Evolutionary conservation across 2,113 vertebrate genomes (phyloP).

Genomic region (Sturnira hondurensis): DNA sequence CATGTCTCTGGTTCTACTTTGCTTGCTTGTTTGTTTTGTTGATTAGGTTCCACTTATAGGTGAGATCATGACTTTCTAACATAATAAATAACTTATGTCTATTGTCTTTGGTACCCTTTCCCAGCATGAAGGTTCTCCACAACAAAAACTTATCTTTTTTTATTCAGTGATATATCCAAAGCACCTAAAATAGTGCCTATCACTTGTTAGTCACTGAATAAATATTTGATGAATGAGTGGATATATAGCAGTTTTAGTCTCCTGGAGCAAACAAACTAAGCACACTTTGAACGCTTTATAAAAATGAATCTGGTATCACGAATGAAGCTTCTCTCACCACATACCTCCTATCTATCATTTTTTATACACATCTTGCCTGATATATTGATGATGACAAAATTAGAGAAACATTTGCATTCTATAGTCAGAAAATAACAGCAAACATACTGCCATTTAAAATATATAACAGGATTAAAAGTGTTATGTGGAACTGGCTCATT

Average conservation of each 20-base stretch:
- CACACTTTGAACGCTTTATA: slow-evolving; percentile 9
- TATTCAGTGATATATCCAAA: neutral
- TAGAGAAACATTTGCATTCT: slow-evolving; percentile 7
- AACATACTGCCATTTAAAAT: neutral
- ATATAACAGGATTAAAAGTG: slow-evolving; percentile 16
- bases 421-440: slow-evolving; percentile 25
- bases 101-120: neutral
- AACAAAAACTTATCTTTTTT: slow-evolving; percentile 1
- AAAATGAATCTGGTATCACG: neutral
- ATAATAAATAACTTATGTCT: neutral
- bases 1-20: too few species aligned
- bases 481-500: neutral
- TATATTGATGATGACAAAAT: neutral
- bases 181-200: neutral
- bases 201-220: neutral
- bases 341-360: neutral
- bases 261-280: slow-evolving; percentile 34
- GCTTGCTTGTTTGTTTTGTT: too few species aligned
- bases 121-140: neutral
- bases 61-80: neutral
- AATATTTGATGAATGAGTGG: slow-evolving; percentile 25
- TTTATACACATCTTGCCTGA: neutral
- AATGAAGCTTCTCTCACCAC: slow-evolving; percentile 3
- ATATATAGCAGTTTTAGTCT: slow-evolving; percentile 36
- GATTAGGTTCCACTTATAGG: too few species aligned